Evolutionary conservation across 2,888 invertebrate species (phyloP).

Genomic region (Plagodis pulveraria): DNA sequence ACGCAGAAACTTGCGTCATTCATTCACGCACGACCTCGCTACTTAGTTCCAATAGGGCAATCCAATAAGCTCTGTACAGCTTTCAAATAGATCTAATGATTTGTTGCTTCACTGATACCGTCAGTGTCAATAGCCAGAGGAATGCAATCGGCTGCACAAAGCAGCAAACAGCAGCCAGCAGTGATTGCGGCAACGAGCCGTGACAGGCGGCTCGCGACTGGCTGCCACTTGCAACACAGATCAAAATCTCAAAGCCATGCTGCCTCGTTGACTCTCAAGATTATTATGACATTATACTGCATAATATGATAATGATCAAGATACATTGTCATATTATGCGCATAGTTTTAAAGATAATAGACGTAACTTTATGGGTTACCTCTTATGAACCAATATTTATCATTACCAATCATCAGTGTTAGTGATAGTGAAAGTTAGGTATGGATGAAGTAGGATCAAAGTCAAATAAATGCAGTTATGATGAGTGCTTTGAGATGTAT

Average conservation of each 20-base stretch:
- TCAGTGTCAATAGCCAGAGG: constrained; percentile 18
- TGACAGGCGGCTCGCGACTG: constrained; percentile 26
- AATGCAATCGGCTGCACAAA: constrained; percentile 34
- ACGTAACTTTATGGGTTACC: no score
- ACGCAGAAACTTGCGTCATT: no score
- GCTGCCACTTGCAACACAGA: constrained; percentile 24
- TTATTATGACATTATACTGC: constrained; percentile 8
- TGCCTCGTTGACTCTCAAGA: constrained; percentile 6
- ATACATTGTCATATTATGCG: neutral
- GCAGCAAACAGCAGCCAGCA: constrained; percentile 30
- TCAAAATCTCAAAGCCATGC: constrained; percentile 13
- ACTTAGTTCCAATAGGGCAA: neutral
- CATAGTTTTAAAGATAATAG: no score
- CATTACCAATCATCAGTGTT: no score
- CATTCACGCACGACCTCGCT: no score
- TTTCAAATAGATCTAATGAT: constrained; percentile 11
- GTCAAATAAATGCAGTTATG: no score
- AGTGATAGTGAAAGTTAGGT: no score
- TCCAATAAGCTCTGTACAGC: constrained; percentile 11
- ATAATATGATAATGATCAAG: constrained; percentile 1
- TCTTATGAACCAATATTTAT: no score
- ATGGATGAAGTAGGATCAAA: no score
- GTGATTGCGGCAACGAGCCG: constrained; percentile 33
- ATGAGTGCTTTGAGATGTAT: no score
- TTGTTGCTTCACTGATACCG: constrained; percentile 17